Evolutionary conservation across 1,140 invertebrate genomes (phyloP).

Genomic region (Bombus waltoni): DNA sequence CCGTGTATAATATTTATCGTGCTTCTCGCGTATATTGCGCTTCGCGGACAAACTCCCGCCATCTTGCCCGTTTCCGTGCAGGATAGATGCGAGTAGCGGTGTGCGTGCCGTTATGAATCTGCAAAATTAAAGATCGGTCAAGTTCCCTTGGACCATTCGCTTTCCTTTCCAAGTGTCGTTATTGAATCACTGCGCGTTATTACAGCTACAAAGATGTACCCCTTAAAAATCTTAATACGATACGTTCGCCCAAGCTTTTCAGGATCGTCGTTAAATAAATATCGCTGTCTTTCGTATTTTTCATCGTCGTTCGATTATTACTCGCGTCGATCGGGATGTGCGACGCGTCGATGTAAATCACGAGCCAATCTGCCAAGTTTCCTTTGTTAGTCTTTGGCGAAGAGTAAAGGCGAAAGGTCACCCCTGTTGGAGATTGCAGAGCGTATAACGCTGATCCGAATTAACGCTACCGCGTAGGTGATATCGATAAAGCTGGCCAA

Average conservation of each 20-base stretch:
- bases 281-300: not conserved
- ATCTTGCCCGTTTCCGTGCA: conserved; percentile 64
- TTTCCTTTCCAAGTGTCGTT: not conserved
- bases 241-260: too few relatives aligned
- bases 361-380: not conserved
- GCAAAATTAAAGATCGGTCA: conserved; percentile 57
- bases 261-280: not conserved
- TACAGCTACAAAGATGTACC: not conserved
- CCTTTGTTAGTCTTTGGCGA: not conserved
- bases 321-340: too few relatives aligned
- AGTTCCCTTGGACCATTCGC: not conserved
- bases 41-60: conserved; percentile 38
- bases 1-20: conserved; percentile 73
- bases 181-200: not conserved
- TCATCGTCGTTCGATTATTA: too few relatives aligned
- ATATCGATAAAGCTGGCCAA: conserved; percentile 57
- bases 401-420: not conserved
- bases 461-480: conserved; percentile 43
- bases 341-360: too few relatives aligned
- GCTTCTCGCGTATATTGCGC: conserved; percentile 45
- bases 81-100: not conserved
- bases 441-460: conserved; percentile 44
- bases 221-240: too few relatives aligned
- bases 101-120: conserved; percentile 65
- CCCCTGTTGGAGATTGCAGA: not conserved